Conservation (phyloP, 2,113 vertebrate genomes). For the Dromiciops gliroides region DNA sequence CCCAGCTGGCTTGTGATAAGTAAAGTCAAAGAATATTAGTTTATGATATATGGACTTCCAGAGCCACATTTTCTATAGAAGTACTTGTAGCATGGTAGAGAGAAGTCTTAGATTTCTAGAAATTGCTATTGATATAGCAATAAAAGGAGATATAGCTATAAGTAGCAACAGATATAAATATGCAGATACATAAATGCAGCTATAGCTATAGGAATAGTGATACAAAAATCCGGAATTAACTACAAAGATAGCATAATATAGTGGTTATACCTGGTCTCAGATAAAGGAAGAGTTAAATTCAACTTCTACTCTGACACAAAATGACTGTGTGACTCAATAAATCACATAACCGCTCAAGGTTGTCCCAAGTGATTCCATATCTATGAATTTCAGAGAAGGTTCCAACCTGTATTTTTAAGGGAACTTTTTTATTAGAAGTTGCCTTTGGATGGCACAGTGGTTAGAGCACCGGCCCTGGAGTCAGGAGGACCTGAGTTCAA, state of each 20-base stretch:
- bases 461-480: no score
- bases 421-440: neutral
- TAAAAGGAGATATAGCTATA: no score
- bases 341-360: neutral
- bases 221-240: neutral
- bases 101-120: neutral
- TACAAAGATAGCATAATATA: neutral
- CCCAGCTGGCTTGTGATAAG: neutral
- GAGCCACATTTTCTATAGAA: neutral
- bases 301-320: neutral
- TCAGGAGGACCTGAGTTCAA: no score
- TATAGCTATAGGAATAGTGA: neutral
- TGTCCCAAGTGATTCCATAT: neutral
- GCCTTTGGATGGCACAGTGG: no score
- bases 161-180: no score
- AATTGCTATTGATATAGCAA: neutral
- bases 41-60: neutral
- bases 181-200: neutral
- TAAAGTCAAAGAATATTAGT: neutral
- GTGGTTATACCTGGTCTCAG: neutral
- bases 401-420: neutral
- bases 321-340: neutral
- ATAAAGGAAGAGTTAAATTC: neutral
- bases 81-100: neutral
- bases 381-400: neutral